Evolutionary conservation across 2,797 vertebrate species (phyloP), one percentile per base, ranked within the genome.

Genomic region (Alectoris magna): DNA sequence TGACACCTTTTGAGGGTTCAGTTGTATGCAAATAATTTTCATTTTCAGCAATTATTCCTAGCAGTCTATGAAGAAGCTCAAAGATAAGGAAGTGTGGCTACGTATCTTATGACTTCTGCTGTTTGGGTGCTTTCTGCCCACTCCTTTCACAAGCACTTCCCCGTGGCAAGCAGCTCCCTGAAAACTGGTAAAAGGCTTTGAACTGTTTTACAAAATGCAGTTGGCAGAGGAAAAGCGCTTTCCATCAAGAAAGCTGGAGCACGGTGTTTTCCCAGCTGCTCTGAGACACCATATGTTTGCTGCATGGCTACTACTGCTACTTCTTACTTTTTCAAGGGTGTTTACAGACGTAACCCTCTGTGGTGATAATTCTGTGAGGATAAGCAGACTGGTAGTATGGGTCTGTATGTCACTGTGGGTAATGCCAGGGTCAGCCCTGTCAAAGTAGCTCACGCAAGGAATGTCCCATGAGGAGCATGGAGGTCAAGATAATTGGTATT

Each of bases 141-240:
- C 95, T 96, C 87, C 79, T 96, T 96, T 96, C 96, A 90, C 92
- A 95, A 76, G 91, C 91, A 81, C 78, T 88, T 95, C 90, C 85
- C 73, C 86, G 95, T 96, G 95, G 96, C 94, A 96, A 70, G 91
- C 85, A 95, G 85, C 87, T 96, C 85, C 63, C 87, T 95, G 94
- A 94, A 96, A 96, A 83, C 94, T 96, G 93, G 94, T 96, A 95
- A 95, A 93, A 95, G 94, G 89, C 94, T 96, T 95, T 96, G 96
- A 96, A 96, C 94, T 96, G 95, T 93, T 94, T 92, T 96, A 95
- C 95, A 93, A 94, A 96, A 95, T 78, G 87, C 85, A 88, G 70
- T 96, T 96, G 95, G 95, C 96, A 96, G 82, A 94, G 80, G 73
- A 86, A 88, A 84, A 94, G 83, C 76, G 76, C 94, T 93, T 96